Percentiles rank a stretch among this genome's conserved stretches.
Conservation (phyloP, 2,797 vertebrate genomes). For the Ptychadena robeensis region DNA sequence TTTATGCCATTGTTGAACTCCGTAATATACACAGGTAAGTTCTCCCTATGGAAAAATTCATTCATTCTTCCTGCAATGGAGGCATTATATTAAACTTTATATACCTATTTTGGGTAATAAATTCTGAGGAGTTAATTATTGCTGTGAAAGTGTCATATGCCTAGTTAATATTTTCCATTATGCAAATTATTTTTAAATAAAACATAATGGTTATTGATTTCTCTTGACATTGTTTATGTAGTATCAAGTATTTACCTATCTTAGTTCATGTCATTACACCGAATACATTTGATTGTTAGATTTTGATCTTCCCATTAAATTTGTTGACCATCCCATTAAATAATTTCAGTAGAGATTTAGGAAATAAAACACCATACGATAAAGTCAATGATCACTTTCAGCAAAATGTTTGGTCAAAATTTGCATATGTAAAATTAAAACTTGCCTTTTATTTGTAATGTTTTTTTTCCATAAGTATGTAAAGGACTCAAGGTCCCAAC, state of each 20-base stretch:
- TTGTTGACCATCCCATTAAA: too few relatives aligned
- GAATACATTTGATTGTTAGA: neutral
- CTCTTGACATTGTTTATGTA: neutral
- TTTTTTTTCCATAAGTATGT: too few relatives aligned
- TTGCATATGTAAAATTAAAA: too few relatives aligned
- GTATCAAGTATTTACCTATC: neutral
- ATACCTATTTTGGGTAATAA: neutral
- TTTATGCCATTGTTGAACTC: neutral
- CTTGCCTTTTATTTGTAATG: too few relatives aligned
- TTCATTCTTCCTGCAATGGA: too few relatives aligned
- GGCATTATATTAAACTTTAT: too few relatives aligned
- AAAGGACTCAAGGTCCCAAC: too few relatives aligned
- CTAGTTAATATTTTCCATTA: too few relatives aligned
- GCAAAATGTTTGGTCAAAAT: too few relatives aligned
- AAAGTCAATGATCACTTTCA: conserved; percentile 17
- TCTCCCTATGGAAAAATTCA: too few relatives aligned
- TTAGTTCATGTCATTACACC: conserved; percentile 4
- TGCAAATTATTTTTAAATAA: too few relatives aligned
- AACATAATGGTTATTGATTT: neutral
- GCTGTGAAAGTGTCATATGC: conserved; percentile 1
- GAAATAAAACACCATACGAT: neutral
- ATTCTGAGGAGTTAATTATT: neutral
- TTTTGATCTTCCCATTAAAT: neutral
- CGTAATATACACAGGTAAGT: too few relatives aligned
- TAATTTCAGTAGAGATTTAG: neutral